Percentiles rank a stretch among this genome's conserved stretches.
These are phyloP conservation scores for Eutolmus rufibarbis DNA, from an alignment of 2,888 invertebrate species.

Conservation along the genomic window DNA sequence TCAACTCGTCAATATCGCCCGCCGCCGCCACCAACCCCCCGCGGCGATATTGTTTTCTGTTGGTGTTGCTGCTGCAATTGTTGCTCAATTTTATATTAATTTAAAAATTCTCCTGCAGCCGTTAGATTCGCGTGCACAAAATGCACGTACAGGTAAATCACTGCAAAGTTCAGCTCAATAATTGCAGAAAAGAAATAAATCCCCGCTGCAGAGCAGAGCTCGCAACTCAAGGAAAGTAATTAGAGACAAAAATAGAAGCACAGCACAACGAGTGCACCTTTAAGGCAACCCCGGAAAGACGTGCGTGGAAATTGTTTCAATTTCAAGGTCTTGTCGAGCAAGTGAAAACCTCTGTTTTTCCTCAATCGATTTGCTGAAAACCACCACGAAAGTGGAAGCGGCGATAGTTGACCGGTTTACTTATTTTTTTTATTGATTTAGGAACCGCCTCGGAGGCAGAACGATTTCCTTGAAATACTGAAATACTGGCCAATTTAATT, in stretches of 20 bases:
- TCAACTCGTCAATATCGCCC: neutral
- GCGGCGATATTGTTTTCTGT: neutral
- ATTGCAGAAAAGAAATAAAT: neutral
- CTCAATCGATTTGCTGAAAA: neutral
- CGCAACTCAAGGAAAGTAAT: constrained; percentile 26
- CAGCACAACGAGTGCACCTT: constrained; percentile 6
- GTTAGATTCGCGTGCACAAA: neutral
- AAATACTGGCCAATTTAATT: neutral
- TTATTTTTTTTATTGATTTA: neutral
- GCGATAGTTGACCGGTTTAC: neutral
- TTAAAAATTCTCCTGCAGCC: neutral
- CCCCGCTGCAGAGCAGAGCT: neutral
- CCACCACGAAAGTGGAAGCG: neutral
- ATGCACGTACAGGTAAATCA: neutral
- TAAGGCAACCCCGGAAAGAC: neutral
- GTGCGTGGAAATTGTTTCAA: constrained; percentile 21
- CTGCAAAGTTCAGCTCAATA: neutral
- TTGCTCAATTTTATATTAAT: neutral
- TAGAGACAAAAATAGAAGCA: neutral
- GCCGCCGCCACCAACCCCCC: neutral
- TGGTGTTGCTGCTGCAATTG: neutral
- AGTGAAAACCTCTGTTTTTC: constrained; percentile 2
- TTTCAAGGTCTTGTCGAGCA: constrained; percentile 22
- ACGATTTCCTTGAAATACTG: neutral
- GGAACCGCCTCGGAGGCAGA: neutral